phyloP scores from a whole-genome alignment of 1,140 invertebrate genomes.

The Leguminivora glycinivorella region DNA sequence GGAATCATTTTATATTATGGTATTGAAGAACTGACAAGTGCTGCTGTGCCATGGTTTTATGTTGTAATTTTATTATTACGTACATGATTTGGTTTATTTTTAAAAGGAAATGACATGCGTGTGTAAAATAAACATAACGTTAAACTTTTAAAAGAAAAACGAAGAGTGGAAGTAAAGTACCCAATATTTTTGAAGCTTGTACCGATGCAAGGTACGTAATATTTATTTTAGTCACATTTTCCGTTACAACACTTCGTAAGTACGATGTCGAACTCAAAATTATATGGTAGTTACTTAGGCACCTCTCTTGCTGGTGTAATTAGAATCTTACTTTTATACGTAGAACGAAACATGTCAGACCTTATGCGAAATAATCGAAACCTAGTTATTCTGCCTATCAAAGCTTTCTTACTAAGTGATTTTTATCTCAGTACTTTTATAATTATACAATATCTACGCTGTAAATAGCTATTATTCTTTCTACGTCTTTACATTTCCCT shows the following conservation, averaged over 20 bases:
- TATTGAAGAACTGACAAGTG: not conserved
- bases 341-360: slow-evolving; percentile 2
- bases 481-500: slow-evolving; percentile 12
- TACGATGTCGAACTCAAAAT: no score
- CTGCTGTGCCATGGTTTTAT: not conserved
- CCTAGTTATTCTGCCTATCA: slow-evolving; percentile 6
- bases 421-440: slow-evolving; percentile 19
- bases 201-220: no score
- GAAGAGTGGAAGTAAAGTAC: no score
- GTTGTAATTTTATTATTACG: not conserved
- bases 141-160: no score
- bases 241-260: no score
- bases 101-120: not conserved
- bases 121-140: no score
- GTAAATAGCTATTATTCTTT: slow-evolving; percentile 19
- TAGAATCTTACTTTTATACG: not conserved
- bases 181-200: no score
- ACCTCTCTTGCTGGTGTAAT: not conserved
- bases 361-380: slow-evolving; percentile 15
- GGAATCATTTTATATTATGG: not conserved
- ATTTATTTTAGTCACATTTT: no score
- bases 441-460: slow-evolving; percentile 19
- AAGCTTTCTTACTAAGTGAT: slow-evolving; percentile 13
- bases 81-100: not conserved
- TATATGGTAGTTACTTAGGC: no score